Base-by-base conservation (phyloP, 2,113 vertebrate genomes). In the Limanda limanda region DNA sequence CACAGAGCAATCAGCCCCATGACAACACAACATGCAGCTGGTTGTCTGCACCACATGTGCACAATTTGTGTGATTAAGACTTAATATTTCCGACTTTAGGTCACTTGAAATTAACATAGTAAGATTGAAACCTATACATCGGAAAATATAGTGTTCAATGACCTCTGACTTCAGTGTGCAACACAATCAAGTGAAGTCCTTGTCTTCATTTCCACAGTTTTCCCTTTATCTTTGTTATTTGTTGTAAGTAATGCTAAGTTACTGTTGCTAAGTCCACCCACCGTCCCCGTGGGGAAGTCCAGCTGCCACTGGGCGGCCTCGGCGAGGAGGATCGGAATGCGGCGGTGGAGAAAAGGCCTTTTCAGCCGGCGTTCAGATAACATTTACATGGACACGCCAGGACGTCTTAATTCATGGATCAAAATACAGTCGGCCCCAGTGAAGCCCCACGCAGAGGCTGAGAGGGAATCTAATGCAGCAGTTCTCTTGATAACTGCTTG, bases 311-410 rank as follows among this genome's bases (percentile, higher is more conserved):
- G 81, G 59, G 57, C 71, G 74, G 83, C 87, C 88, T 88, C 88
- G 82, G 80, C 64, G 89, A 85, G 89, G 92, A 92, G 89, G 86
- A 83, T 81, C 87, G 87, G 87, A 93, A 91, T 92, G 90, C 55
- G 67, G 76, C 71, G 37, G 89, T 86, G 84, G 81, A 94, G 91
- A 94, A 94, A 94, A 90, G 88, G 71, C 86, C 90, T 84, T 92
- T 92, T 91, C 86, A 89, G 35, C 81, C 66, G 80, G 56, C 68
- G 71, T 78, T 86, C 59, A 62, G 82, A 85, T 75, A 88, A 83
- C 82, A 87, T 86, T 78, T 87, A 83, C 73, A 82, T 69, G 77
- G 68, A 89, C 82, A 37, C 47, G 78, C 69, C 61, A 20, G 76
- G 84, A 88, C 47, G 68, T 88, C 90, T 88, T 89, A 82, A 91